Conservation (phyloP, 2,888 invertebrate genomes). For the Drosophila hawaiiensis region DNA sequence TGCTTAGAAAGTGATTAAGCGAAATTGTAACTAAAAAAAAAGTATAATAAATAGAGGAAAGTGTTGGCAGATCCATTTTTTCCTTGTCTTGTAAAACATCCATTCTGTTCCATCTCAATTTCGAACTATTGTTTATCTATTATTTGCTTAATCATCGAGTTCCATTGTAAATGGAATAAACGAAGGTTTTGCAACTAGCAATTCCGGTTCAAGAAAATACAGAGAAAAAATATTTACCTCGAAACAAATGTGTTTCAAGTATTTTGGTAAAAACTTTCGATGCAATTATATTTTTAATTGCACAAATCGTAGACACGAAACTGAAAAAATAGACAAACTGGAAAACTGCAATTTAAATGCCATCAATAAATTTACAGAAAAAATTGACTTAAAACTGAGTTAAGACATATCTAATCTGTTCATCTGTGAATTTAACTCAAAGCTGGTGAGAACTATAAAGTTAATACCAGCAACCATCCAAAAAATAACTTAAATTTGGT, state of each 20-base stretch:
- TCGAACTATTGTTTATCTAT: too few species aligned
- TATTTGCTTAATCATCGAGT: too few species aligned
- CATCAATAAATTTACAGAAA: neutral
- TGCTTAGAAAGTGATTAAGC: constrained; percentile 38
- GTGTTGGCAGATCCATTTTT: neutral
- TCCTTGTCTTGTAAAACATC: neutral
- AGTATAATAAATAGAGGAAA: neutral
- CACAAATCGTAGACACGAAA: neutral
- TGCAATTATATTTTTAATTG: neutral
- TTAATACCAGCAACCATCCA: neutral
- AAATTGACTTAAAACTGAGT: neutral
- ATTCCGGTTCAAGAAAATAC: neutral
- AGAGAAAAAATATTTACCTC: neutral
- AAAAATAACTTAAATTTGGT: neutral
- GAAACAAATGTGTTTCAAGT: neutral
- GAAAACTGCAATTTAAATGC: neutral
- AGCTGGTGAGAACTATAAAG: neutral
- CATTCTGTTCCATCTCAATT: neutral
- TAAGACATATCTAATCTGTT: neutral
- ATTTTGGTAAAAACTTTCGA: neutral
- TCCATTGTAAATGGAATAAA: too few species aligned
- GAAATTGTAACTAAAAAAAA: neutral
- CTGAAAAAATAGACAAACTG: neutral
- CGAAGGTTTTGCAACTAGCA: too few species aligned
- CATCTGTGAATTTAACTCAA: neutral